Percentiles rank a stretch among this genome's conserved stretches.
These are phyloP conservation scores for Pomatostomus ruficeps DNA, from an alignment of 2,113 vertebrate genomes.

Conservation along the genomic window DNA sequence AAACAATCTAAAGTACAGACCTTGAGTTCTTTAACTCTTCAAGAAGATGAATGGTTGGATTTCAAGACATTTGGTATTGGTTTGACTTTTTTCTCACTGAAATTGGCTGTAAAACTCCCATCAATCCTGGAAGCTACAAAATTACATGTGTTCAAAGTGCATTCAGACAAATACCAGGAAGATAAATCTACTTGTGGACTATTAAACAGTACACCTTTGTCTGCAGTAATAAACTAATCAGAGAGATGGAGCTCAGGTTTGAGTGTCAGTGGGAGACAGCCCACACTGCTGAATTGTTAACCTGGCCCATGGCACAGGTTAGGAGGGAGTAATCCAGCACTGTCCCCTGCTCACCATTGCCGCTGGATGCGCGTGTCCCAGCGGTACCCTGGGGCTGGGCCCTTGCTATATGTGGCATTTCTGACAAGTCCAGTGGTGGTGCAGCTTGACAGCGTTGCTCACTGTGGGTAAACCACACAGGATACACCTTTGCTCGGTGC, in stretches of 20 bases:
- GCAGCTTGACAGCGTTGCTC: background rate
- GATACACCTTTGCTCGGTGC: background rate
- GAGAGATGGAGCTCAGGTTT: background rate
- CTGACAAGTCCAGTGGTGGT: rapidly evolving
- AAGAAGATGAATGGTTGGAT: background rate
- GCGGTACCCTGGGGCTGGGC: rapidly evolving
- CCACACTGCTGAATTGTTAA: background rate
- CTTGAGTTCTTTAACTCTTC: background rate
- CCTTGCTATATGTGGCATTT: rapidly evolving
- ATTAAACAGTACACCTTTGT: background rate
- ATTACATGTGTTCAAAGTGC: background rate
- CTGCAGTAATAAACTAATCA: background rate
- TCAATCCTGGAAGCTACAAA: background rate
- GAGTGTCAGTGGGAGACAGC: background rate
- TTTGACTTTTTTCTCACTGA: background rate
- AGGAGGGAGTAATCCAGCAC: background rate
- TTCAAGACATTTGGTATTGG: background rate
- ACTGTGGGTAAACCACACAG: background rate
- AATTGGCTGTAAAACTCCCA: background rate
- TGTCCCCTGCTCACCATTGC: background rate
- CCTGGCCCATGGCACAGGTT: background rate
- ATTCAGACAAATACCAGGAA: background rate
- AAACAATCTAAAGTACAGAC: background rate
- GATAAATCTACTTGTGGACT: background rate
- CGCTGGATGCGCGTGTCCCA: rapidly evolving